Conservation (phyloP, 2,888 invertebrate species). For the Lysandra coridon region DNA sequence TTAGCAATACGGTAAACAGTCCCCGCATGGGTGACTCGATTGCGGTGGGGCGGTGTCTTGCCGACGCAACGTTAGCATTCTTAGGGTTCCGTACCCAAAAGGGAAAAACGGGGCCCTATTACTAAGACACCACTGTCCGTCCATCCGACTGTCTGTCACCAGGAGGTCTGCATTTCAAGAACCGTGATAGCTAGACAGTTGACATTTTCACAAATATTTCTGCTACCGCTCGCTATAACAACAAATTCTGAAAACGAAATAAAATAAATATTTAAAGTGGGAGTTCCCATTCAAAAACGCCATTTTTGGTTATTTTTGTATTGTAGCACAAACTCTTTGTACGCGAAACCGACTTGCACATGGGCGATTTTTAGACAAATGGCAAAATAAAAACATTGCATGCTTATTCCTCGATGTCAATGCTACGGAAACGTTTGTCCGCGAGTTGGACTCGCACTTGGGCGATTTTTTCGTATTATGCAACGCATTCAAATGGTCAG, state of each 20-base stretch:
- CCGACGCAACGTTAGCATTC: neutral
- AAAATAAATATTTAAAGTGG: too few species aligned
- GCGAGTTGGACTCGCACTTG: neutral
- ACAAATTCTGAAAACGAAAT: too few species aligned
- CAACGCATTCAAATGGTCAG: slow-evolving; percentile 42
- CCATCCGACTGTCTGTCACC: neutral
- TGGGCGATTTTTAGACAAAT: too few species aligned
- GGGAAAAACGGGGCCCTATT: neutral
- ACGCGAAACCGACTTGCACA: too few species aligned
- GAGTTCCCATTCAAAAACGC: too few species aligned
- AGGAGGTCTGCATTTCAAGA: neutral
- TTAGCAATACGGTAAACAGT: neutral
- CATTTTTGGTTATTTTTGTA: too few species aligned
- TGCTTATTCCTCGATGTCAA: too few species aligned
- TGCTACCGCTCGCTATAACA: too few species aligned
- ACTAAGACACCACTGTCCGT: neutral
- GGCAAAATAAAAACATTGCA: too few species aligned
- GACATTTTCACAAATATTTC: too few species aligned
- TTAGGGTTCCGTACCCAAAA: neutral
- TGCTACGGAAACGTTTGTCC: too few species aligned
- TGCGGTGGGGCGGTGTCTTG: neutral
- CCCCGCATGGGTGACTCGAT: slow-evolving; percentile 7
- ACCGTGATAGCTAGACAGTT: neutral
- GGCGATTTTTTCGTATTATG: slow-evolving; percentile 34
- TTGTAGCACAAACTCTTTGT: too few species aligned